Evolutionary conservation across 2,113 vertebrate species (phyloP).

Genomic region (Peromyscus maniculatus): DNA sequence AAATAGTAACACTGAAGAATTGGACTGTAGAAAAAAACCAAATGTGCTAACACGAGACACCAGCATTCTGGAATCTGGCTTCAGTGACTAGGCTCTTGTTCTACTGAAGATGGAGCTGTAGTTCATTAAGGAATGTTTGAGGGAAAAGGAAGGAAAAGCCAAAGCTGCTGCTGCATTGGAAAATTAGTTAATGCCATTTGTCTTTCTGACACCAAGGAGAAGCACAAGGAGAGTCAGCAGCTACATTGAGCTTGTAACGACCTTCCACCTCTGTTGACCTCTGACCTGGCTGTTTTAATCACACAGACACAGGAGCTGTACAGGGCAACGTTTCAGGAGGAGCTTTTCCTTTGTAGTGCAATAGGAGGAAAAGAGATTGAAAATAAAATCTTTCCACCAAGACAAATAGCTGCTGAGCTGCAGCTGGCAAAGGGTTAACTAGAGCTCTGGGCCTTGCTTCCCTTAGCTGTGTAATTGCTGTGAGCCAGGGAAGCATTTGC

Average conservation of each 20-base stretch:
- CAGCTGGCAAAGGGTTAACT: slow-evolving; percentile 75
- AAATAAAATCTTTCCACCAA: slow-evolving; percentile 12
- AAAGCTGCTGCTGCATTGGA: slow-evolving; percentile 75
- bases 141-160: slow-evolving; percentile 74
- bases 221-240: slow-evolving; percentile 71
- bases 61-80: slow-evolving; percentile 64
- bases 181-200: slow-evolving; percentile 84
- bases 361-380: neutral
- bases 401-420: slow-evolving; percentile 29
- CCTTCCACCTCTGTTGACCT: slow-evolving; percentile 84
- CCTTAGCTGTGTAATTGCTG: slow-evolving; percentile 70
- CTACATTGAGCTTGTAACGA: slow-evolving; percentile 76
- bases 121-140: slow-evolving; percentile 86
- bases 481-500: slow-evolving; percentile 55
- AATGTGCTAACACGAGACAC: neutral
- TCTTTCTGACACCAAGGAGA: slow-evolving; percentile 86
- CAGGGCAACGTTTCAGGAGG: slow-evolving; percentile 14
- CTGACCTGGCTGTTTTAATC: slow-evolving; percentile 84
- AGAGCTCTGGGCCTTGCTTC: slow-evolving; percentile 40
- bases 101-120: slow-evolving; percentile 75
- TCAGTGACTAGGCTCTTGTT: slow-evolving; percentile 64
- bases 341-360: slow-evolving; percentile 1
- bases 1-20: neutral
- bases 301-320: slow-evolving; percentile 43
- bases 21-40: neutral